These are phyloP conservation scores for Gila orcuttii DNA, from an alignment of 2,113 vertebrate genomes.

Conservation along the genomic window DNA sequence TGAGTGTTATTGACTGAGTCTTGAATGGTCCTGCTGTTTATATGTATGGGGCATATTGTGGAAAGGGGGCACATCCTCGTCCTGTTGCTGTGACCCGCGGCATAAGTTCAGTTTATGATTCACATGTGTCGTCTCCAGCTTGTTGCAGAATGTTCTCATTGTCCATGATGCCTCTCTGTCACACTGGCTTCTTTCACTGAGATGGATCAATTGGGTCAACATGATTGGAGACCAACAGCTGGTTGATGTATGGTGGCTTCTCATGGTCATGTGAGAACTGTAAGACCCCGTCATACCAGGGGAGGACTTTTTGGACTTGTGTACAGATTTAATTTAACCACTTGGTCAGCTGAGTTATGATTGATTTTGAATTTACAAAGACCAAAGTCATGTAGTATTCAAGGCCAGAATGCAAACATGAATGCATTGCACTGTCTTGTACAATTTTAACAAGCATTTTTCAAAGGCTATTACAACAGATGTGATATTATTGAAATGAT, in stretches of 20 bases:
- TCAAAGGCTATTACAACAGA: neutral
- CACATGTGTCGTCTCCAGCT: slow-evolving; percentile 34
- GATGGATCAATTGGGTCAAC: slow-evolving; percentile 49
- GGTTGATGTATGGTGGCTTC: slow-evolving; percentile 54
- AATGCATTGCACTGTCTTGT: neutral
- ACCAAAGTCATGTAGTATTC: neutral
- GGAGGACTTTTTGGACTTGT: too few relatives aligned
- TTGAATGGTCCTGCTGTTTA: slow-evolving; percentile 42
- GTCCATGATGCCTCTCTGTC: slow-evolving; percentile 61
- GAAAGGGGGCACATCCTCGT: neutral
- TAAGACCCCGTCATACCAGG: neutral
- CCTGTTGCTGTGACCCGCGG: slow-evolving; percentile 34
- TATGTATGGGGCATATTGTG: slow-evolving; percentile 6
- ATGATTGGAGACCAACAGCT: slow-evolving; percentile 57
- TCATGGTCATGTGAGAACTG: slow-evolving; percentile 51
- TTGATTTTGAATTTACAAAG: neutral
- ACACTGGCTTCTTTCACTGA: slow-evolving; percentile 64
- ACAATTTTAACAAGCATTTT: neutral
- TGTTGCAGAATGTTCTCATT: slow-evolving; percentile 68
- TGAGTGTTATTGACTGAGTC: neutral
- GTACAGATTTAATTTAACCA: slow-evolving; percentile 8
- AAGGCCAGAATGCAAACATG: neutral
- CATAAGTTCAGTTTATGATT: slow-evolving; percentile 6
- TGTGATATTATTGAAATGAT: too few relatives aligned
- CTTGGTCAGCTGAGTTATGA: neutral